Evolutionary conservation across 2,888 invertebrate species (phyloP).

Genomic region (Acleris cristana): DNA sequence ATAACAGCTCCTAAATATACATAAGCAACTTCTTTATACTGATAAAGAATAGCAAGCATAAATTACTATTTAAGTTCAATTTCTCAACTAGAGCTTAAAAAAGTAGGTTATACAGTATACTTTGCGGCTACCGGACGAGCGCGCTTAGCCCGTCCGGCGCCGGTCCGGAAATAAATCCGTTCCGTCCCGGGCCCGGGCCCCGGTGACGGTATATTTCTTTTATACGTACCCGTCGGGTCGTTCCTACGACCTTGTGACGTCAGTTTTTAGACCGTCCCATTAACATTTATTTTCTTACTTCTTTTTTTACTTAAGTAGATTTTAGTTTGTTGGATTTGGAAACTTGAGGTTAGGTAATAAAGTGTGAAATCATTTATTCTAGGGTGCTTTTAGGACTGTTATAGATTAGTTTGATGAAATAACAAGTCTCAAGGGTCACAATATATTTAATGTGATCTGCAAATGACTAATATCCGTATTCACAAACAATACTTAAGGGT

Average conservation of each 20-base stretch:
- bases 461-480: too few species aligned
- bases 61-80: too few species aligned
- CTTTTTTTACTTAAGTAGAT: not conserved
- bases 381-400: too few species aligned
- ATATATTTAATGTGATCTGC: too few species aligned
- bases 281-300: not conserved
- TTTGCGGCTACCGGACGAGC: constrained; percentile 20
- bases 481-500: too few species aligned
- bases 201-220: constrained; percentile 18
- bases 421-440: too few species aligned
- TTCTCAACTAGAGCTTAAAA: too few species aligned
- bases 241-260: not conserved
- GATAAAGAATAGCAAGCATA: too few species aligned
- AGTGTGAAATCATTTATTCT: not conserved
- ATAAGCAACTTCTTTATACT: too few species aligned
- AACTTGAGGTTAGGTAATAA: not conserved
- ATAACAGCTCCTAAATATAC: too few species aligned
- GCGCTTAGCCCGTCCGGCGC: constrained; percentile 26
- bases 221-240: constrained; percentile 19
- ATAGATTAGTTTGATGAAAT: too few species aligned
- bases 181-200: constrained; percentile 20
- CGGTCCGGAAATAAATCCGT: constrained; percentile 35
- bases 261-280: not conserved
- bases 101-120: too few species aligned
- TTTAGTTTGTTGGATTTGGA: not conserved